Evolutionary conservation across 2,888 invertebrate genomes (phyloP).

Genomic region (Yponomeuta cagnagella): DNA sequence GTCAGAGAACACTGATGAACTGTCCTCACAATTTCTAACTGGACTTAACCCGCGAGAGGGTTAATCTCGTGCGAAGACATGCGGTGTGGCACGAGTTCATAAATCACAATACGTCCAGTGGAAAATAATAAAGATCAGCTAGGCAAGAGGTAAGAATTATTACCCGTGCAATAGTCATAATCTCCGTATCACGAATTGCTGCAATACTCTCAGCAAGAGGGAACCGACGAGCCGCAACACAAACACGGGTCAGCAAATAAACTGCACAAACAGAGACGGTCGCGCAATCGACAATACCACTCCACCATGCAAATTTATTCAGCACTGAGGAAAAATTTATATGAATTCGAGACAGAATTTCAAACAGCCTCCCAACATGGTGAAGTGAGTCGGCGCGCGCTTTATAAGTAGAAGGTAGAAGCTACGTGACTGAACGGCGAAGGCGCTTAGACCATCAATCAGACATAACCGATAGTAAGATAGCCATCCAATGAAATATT

Average conservation of each 20-base stretch:
- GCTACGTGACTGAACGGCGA: constrained; percentile 25
- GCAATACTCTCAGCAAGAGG: background rate
- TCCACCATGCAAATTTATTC: constrained; percentile 43
- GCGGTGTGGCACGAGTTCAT: background rate
- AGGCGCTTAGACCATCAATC: constrained; percentile 22
- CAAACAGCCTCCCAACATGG: constrained; percentile 29
- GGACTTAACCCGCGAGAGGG: background rate
- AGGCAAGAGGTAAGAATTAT: background rate
- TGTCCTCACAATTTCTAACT: background rate
- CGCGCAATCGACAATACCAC: constrained; percentile 34
- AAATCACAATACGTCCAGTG: background rate
- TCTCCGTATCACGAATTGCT: constrained; percentile 10
- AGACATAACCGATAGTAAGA: constrained; percentile 24
- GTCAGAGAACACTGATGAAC: constrained; percentile 2
- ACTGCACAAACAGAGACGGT: constrained; percentile 44
- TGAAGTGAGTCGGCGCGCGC: constrained; percentile 20
- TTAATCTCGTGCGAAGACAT: background rate
- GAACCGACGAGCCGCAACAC: constrained; percentile 29
- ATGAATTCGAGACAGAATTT: constrained; percentile 14
- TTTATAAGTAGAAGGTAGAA: constrained; percentile 21
- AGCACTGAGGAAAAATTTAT: constrained; percentile 30
- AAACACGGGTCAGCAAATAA: constrained; percentile 51
- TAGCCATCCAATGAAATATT: constrained; percentile 25
- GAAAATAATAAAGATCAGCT: background rate
- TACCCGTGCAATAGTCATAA: constrained; percentile 1